Percentiles rank a stretch among this genome's conserved stretches.
These are phyloP conservation scores for Leptestheria dahalacensis DNA, from an alignment of 1,140 invertebrate genomes.

Conservation along the genomic window DNA sequence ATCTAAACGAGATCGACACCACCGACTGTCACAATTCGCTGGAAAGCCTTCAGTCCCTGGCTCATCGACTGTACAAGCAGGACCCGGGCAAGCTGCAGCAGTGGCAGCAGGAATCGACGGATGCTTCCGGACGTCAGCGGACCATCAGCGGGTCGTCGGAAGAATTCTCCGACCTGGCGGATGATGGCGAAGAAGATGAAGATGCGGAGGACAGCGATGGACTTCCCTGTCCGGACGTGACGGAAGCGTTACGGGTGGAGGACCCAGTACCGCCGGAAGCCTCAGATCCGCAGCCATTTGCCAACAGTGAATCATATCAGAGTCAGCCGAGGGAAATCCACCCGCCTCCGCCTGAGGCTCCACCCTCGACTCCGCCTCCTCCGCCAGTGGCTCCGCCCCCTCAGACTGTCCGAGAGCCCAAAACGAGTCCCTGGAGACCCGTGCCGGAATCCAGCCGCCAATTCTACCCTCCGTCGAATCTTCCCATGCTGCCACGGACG, in stretches of 20 bases:
- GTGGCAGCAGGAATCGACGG: constrained; percentile 16
- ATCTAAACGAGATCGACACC: constrained; percentile 83
- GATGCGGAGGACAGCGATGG: constrained; percentile 14
- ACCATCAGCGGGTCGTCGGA: constrained; percentile 19
- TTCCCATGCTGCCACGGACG: neutral
- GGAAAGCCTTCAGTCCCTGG: constrained; percentile 61
- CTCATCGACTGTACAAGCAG: constrained; percentile 65
- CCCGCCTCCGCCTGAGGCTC: neutral
- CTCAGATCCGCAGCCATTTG: neutral
- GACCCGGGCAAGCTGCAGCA: constrained; percentile 48
- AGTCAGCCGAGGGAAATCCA: constrained; percentile 4
- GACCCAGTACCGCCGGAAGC: neutral
- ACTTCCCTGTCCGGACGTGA: neutral
- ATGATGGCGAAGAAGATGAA: constrained; percentile 14
- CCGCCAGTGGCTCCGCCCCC: neutral
- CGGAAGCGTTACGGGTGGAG: neutral
- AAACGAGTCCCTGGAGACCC: neutral
- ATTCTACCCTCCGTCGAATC: neutral
- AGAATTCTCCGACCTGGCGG: constrained; percentile 16
- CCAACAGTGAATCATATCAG: constrained; percentile 8
- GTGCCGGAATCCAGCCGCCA: neutral
- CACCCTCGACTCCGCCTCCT: neutral
- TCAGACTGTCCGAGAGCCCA: neutral
- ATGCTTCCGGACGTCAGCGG: constrained; percentile 11
- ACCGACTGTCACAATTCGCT: constrained; percentile 85